These are phyloP conservation scores for Phalacrocorax pelagicus DNA, from an alignment of 2,113 vertebrate species.

Conservation along the genomic window DNA sequence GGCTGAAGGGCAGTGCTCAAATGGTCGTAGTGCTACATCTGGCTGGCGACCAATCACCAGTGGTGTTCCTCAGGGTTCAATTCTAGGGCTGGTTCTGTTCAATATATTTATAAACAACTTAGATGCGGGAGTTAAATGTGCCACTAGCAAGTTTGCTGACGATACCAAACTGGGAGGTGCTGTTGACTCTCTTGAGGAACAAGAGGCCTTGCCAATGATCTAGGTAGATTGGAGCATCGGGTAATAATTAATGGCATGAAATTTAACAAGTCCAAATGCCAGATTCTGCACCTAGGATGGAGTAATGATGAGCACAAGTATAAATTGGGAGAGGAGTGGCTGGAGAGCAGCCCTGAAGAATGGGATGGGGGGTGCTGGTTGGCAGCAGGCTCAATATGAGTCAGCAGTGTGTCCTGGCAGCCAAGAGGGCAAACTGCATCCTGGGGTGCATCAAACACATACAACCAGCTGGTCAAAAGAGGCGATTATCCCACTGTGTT, in stretches of 20 bases:
- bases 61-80: not conserved
- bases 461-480: rapidly evolving
- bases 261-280: not conserved
- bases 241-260: not conserved
- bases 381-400: not conserved
- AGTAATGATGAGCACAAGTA: not conserved
- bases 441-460: not conserved
- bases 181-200: not conserved
- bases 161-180: not conserved
- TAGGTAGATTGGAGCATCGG: not conserved
- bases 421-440: not conserved
- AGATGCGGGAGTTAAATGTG: not conserved
- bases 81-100: not conserved
- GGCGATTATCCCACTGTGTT: not conserved
- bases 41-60: not conserved
- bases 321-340: not conserved
- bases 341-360: not conserved
- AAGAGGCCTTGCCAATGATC: not conserved
- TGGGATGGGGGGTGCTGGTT: not conserved
- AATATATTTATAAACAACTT: not conserved
- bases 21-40: not conserved
- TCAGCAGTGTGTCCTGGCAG: not conserved
- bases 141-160: not conserved
- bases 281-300: not conserved
- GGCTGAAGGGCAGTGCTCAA: not conserved